Base-by-base conservation (phyloP, 2,888 invertebrate genomes). In the Stenodema calcarata region DNA sequence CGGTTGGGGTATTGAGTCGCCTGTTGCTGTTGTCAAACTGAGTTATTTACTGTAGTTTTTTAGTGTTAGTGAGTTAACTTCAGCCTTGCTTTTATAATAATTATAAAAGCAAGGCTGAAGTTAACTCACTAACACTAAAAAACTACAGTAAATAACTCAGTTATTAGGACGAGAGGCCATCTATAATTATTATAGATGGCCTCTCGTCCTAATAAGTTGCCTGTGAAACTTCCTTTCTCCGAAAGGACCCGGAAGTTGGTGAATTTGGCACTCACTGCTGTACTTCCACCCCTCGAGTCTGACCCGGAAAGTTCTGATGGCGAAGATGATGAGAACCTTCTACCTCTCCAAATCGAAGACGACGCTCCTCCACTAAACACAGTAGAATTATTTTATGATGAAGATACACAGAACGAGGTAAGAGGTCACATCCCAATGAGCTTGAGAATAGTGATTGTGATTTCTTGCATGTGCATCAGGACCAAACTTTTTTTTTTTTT, bases 151-250 rank as follows among this genome's bases (percentile, higher is more conserved):
- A 47, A 47, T 47, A 47, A 47, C 47, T 47, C 16, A 47, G 2
- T 47, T 47, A n/a, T n/a, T n/a, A n/a, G n/a, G n/a, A n/a, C n/a
- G n/a, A n/a, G n/a, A n/a, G n/a, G n/a, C n/a, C n/a, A n/a, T n/a
- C n/a, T n/a, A n/a, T n/a, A n/a, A n/a, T n/a, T n/a, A n/a, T 30
- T 30, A 70, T 70, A 70, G 70, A 70, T 70, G 70, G 70, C 70
- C n/a, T 14, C 70, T 28, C 70, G 6, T 70, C 70, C 70, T 12
- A 70, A 70, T 12, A 70, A 70, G 47, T 12, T 47, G 14, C 47
- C 1, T 9, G 47, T 35, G 7, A 35, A 35, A 35, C n/a, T 35
- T 6, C 4, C n/a, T 30, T 70, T 70, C 70, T 70, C 70, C 70
- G n/a, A 30, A 28, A 27, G 70, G 70, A 70, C 28, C 70, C 70